Evolutionary conservation across 2,113 vertebrate genomes (phyloP), one percentile per base, ranked within the genome.

Genomic region (Oryzias javanicus): DNA sequence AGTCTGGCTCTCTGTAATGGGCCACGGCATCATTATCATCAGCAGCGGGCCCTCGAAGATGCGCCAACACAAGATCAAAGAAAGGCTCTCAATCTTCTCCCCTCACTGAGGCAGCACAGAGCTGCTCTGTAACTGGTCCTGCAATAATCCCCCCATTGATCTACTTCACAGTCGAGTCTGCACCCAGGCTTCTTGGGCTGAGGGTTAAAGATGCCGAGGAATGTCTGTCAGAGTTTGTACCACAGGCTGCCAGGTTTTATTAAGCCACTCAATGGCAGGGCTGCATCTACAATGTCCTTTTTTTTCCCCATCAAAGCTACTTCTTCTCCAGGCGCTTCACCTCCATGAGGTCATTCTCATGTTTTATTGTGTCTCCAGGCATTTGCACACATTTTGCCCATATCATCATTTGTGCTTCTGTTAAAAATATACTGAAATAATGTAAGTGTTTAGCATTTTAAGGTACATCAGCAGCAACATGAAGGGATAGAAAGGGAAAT

Each of bases 81-180:
- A 82, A 83, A 88, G 82, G 75, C 75, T 83, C 87, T 86, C 84
- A 81, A 86, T 86, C 85, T 86, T 83, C 85, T 82, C 79, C 83
- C 85, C 84, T 85, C 78, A 66, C 76, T 62, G 78, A 84, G 79
- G 86, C 83, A 79, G 80, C 80, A 78, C 84, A 76, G 85, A 83
- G 83, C 87, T 55, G 82, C 83, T 87, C 79, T 84, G 51, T 82
- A 82, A 84, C 82, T 79, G 84, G 85, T 82, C 84, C 80, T 76
- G 67, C 82, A 60, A 84, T 86, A 89, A 85, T 86, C 87, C 85
- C 78, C 79, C 74, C 82, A 86, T 86, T 89, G 87, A 89, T 89
- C 84, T 82, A 65, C 84, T 89, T 85, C 85, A 79, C 80, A 79
- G 82, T 84, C 79, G 66, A 79, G 80, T 65, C 80, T 82, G 66